Evolutionary conservation across 2,797 vertebrate species (phyloP).

Genomic region (Odontamblyopus lacepedii): DNA sequence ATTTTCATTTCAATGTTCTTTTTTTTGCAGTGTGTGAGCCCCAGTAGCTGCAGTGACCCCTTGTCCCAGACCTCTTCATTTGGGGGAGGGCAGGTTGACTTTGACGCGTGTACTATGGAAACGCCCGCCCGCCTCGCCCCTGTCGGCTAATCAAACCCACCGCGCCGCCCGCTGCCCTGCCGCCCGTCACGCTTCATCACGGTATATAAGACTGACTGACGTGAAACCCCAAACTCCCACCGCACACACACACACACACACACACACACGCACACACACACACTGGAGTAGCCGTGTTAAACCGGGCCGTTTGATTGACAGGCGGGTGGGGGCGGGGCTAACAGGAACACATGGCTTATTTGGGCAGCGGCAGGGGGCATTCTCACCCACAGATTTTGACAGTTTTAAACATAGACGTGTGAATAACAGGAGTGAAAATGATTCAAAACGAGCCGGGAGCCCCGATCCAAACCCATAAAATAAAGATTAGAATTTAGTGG

Average conservation of each 20-base stretch:
- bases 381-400: constrained; percentile 35
- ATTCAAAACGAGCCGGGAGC: background rate
- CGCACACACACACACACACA: too few species aligned
- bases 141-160: constrained; percentile 39
- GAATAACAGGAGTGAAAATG: background rate
- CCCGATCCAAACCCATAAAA: too few species aligned
- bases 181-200: constrained; percentile 19
- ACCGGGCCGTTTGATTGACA: constrained; percentile 71
- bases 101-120: constrained; percentile 68
- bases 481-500: too few species aligned
- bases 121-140: constrained; percentile 41
- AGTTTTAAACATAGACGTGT: background rate
- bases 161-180: constrained; percentile 13
- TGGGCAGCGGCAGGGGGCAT: constrained; percentile 60
- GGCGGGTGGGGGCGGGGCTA: constrained; percentile 56
- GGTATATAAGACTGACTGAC: constrained; percentile 20
- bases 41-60: background rate
- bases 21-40: background rate
- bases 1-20: background rate
- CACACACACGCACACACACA: too few species aligned
- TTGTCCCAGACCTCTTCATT: constrained; percentile 45
- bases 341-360: constrained; percentile 63
- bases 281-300: too few species aligned
- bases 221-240: too few species aligned
- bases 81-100: constrained; percentile 41